Conservation (phyloP, 2,888 invertebrate species). For the Perithous albicinctus region DNA sequence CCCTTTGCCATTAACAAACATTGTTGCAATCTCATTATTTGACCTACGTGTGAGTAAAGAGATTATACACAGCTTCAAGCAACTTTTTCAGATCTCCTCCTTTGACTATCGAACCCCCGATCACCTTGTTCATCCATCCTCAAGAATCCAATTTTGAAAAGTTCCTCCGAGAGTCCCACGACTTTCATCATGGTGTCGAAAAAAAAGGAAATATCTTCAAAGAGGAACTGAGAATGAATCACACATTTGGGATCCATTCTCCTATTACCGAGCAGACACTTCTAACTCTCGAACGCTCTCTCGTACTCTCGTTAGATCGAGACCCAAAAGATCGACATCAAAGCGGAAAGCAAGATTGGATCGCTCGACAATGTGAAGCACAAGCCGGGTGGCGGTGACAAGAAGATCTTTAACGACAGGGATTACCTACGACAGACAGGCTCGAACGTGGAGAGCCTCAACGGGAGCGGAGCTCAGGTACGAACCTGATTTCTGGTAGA, state of each 20-base stretch:
- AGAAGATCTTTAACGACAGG: conserved; percentile 97
- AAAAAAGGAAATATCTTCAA: conserved; percentile 1
- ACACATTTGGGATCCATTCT: not conserved
- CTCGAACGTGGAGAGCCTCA: conserved; percentile 78
- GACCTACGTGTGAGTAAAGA: not conserved
- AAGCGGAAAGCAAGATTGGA: conserved; percentile 96
- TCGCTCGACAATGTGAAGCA: conserved; percentile 96
- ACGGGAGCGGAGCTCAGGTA: conserved; percentile 82
- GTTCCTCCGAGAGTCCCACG: not conserved
- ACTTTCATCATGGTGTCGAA: not conserved
- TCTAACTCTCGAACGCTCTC: conserved; percentile 4
- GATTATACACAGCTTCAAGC: not conserved
- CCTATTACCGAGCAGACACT: not conserved
- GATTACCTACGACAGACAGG: conserved; percentile 93
- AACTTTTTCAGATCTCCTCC: not conserved
- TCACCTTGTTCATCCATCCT: not conserved
- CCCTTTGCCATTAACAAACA: not conserved
- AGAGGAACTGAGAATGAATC: conserved; percentile 9
- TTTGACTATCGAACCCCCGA: not conserved
- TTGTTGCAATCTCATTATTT: not conserved
- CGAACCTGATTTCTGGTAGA: conserved; percentile 59
- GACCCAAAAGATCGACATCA: conserved; percentile 95
- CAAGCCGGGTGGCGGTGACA: conserved; percentile 96
- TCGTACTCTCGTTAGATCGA: conserved; percentile 88
- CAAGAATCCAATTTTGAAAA: not conserved